Evolutionary conservation across 2,888 invertebrate species (phyloP).

Genomic region (Lysandra bellargus): DNA sequence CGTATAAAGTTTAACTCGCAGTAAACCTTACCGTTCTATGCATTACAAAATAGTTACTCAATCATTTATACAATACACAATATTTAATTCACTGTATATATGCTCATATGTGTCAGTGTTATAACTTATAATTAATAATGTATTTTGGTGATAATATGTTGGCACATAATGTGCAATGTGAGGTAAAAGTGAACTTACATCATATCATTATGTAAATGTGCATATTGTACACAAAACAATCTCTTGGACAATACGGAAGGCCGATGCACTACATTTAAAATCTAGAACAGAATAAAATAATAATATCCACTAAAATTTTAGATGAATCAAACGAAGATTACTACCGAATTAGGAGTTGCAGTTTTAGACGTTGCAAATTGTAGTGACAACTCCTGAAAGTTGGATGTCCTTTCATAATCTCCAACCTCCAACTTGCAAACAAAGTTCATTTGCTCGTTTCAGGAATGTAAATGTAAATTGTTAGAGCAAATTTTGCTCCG

Average conservation of each 20-base stretch:
- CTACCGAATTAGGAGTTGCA: too few relatives aligned
- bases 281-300: not conserved
- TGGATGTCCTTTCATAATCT: too few relatives aligned
- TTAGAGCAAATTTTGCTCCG: too few relatives aligned
- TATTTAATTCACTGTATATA: not conserved
- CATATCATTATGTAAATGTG: conserved; percentile 17
- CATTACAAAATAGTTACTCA: not conserved
- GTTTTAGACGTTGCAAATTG: too few relatives aligned
- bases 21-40: not conserved
- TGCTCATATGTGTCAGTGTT: not conserved
- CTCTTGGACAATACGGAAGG: conserved; percentile 20
- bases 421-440: too few relatives aligned
- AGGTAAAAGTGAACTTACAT: conserved; percentile 12
- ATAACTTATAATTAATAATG: not conserved
- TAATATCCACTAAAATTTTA: too few relatives aligned
- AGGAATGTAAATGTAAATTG: too few relatives aligned
- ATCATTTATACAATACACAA: not conserved
- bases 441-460: too few relatives aligned
- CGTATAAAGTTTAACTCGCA: too few relatives aligned
- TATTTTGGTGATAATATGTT: conserved; percentile 9
- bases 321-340: too few relatives aligned
- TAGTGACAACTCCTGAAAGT: too few relatives aligned
- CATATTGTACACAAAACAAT: conserved; percentile 20
- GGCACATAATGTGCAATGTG: not conserved
- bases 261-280: not conserved